Conservation (phyloP, 2,113 vertebrate genomes). For the Serilophus lunatus region DNA sequence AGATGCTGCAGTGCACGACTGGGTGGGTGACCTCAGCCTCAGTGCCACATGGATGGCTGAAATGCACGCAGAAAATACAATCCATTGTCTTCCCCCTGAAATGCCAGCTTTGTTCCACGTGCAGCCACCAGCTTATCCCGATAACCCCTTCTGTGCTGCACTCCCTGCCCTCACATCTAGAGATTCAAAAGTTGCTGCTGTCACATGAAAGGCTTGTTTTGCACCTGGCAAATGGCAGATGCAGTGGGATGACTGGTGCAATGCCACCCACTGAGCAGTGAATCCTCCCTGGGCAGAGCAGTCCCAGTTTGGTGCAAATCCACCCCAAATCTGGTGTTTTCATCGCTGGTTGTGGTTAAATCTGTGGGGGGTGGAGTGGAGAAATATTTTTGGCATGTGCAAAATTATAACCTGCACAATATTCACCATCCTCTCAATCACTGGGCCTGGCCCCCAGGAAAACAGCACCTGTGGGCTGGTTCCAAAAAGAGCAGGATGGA, state of each 20-base stretch:
- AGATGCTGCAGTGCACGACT: conserved; percentile 4
- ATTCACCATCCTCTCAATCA: fast-evolving
- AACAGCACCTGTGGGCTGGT: not conserved
- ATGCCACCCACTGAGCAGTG: fast-evolving
- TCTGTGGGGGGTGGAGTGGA: not conserved
- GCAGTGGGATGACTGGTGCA: fast-evolving
- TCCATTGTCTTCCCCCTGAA: conserved; percentile 35
- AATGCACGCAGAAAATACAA: conserved; percentile 1
- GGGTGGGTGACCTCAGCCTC: conserved; percentile 50
- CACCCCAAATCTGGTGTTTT: not conserved
- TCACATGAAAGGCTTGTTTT: not conserved
- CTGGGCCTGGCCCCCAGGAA: not conserved
- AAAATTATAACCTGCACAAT: fast-evolving
- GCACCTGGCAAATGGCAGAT: not conserved
- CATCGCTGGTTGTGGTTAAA: too few relatives aligned
- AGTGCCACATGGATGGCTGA: conserved; percentile 6
- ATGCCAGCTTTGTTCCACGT: conserved; percentile 44
- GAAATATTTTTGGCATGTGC: fast-evolving
- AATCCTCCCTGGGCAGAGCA: not conserved
- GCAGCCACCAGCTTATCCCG: not conserved
- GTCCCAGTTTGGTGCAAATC: not conserved
- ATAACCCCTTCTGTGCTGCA: not conserved
- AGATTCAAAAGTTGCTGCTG: too few relatives aligned
- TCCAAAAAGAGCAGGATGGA: not conserved
- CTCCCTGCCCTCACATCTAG: not conserved